These are phyloP conservation scores for Cliona cf. orientalis DNA, from an alignment of 37 sponge, comb jelly and placozoan species.

Conservation along the genomic window DNA sequence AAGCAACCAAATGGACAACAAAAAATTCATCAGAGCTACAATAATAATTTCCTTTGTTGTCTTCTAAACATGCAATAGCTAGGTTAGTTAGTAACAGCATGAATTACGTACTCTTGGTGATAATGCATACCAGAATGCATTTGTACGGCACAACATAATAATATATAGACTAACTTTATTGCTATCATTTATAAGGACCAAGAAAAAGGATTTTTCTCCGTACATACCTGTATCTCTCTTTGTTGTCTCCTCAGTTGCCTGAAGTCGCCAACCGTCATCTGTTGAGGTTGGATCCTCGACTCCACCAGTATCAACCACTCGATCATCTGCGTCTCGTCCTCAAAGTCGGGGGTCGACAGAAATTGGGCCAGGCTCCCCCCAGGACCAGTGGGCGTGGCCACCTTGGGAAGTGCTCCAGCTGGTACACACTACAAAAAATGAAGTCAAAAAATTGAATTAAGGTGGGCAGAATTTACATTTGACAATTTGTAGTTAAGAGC, in stretches of 20 bases:
- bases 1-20: too few species aligned
- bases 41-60: too few species aligned
- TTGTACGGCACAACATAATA: too few species aligned
- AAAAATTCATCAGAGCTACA: too few species aligned
- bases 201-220: not conserved
- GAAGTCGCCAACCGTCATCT: conserved; percentile 25
- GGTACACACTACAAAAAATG: conserved; percentile 60
- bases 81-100: too few species aligned
- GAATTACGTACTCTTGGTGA: too few species aligned
- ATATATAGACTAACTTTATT: not conserved
- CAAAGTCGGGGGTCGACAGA: conserved; percentile 39
- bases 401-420: conserved; percentile 44
- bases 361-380: not conserved
- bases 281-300: conserved; percentile 28
- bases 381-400: conserved; percentile 29
- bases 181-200: too few species aligned
- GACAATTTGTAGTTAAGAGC: not conserved
- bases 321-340: conserved; percentile 37
- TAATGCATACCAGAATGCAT: too few species aligned
- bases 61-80: too few species aligned
- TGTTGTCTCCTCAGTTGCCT: conserved; percentile 10
- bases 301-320: conserved; percentile 55
- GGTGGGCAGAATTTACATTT: not conserved
- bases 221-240: conserved; percentile 15
- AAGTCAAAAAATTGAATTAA: not conserved